These are phyloP conservation scores for Metellina segmentata DNA, from an alignment of 2,888 invertebrate species.

Conservation along the genomic window DNA sequence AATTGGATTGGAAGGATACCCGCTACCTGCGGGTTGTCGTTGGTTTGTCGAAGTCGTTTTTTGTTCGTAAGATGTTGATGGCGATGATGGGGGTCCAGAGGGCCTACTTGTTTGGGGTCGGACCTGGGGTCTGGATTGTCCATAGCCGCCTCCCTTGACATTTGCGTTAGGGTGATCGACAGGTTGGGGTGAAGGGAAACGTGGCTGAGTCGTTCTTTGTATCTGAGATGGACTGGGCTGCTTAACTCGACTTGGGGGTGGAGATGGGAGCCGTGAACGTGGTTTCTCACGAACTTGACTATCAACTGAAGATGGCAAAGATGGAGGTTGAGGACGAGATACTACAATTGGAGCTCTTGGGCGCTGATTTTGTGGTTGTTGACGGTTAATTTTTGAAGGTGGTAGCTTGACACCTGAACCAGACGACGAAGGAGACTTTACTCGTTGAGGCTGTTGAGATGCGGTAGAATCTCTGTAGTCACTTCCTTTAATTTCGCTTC, in stretches of 20 bases:
- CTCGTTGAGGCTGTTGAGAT: constrained; percentile 50
- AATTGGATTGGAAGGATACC: constrained; percentile 37
- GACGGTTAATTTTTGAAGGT: constrained; percentile 8
- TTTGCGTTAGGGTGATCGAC: constrained; percentile 74
- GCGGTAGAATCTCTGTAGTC: constrained; percentile 42
- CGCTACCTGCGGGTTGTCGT: constrained; percentile 20
- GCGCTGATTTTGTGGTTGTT: constrained; percentile 46
- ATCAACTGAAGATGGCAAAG: constrained; percentile 27
- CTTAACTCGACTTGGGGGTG: constrained; percentile 54
- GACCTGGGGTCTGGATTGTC: constrained; percentile 21
- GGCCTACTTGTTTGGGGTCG: not conserved
- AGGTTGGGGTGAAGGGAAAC: constrained; percentile 44
- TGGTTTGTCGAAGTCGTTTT: constrained; percentile 36
- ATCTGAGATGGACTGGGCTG: constrained; percentile 53
- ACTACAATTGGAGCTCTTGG: constrained; percentile 70
- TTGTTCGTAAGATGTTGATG: constrained; percentile 71
- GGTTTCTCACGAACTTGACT: constrained; percentile 47
- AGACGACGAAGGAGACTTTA: constrained; percentile 53
- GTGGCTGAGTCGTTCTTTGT: constrained; percentile 55
- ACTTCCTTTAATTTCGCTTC: constrained; percentile 59
- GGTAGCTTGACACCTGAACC: constrained; percentile 59
- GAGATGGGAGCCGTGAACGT: constrained; percentile 39
- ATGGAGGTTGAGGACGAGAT: constrained; percentile 60
- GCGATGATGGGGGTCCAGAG: constrained; percentile 45
- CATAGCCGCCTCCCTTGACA: constrained; percentile 64